phyloP scores from a whole-genome alignment of 2,113 vertebrate genomes.

The Mixornis gularis region DNA sequence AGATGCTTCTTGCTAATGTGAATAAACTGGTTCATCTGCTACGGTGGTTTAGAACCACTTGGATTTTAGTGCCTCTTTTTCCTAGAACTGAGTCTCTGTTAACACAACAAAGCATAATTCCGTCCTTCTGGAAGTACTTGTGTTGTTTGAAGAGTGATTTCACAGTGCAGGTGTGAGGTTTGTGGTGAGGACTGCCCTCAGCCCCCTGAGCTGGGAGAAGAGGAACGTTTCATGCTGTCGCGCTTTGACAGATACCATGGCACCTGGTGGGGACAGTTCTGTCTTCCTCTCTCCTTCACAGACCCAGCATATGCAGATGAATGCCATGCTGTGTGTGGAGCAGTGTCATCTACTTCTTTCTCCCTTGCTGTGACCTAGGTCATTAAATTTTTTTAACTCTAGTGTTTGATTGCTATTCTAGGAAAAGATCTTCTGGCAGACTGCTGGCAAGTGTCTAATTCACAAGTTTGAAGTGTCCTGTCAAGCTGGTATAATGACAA shows the following conservation, averaged over 20 bases:
- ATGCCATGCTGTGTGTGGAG: background rate
- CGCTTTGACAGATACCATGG: background rate
- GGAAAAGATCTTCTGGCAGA: background rate
- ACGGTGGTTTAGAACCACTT: background rate
- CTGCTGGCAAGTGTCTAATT: background rate
- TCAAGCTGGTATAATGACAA: background rate
- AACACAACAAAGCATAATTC: background rate
- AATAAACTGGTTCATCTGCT: background rate
- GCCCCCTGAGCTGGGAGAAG: background rate
- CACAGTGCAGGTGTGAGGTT: background rate
- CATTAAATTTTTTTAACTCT: background rate
- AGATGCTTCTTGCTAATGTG: background rate
- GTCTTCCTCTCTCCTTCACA: background rate
- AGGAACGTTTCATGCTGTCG: background rate
- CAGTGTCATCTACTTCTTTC: background rate
- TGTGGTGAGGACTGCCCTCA: background rate
- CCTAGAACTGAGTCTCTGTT: background rate
- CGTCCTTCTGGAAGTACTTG: background rate
- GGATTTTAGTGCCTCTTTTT: background rate
- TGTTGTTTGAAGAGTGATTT: background rate
- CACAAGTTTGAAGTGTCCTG: background rate
- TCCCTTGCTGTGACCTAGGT: background rate
- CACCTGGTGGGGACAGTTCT: background rate
- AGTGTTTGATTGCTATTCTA: background rate
- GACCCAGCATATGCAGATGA: fast-evolving